phyloP scores from a whole-genome alignment of 1,140 invertebrate genomes.

The Musca vetustissima region DNA sequence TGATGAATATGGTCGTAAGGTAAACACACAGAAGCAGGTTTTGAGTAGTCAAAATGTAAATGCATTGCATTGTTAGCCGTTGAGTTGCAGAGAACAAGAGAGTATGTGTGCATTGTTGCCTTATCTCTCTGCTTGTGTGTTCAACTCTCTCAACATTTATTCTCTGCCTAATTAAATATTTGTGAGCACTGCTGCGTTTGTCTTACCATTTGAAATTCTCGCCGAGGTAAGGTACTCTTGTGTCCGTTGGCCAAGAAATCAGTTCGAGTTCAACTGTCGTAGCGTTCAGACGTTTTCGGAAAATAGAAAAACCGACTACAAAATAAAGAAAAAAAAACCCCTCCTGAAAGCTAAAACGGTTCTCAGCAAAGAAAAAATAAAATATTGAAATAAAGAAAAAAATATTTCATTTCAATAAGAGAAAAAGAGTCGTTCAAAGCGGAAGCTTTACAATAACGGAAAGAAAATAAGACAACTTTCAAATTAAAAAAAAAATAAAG shows the following conservation, averaged over 20 bases:
- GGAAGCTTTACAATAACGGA: not conserved
- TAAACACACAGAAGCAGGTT: too few relatives aligned
- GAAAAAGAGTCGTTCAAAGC: conserved; percentile 17
- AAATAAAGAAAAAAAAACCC: not conserved
- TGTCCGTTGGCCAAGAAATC: conserved; percentile 32
- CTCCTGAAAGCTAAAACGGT: conserved; percentile 4
- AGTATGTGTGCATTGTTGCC: too few relatives aligned
- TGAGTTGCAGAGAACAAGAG: too few relatives aligned
- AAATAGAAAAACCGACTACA: conserved; percentile 31
- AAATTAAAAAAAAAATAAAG: conserved; percentile 1
- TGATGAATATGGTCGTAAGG: too few relatives aligned
- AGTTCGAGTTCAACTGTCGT: conserved; percentile 54
- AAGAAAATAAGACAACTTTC: conserved; percentile 13
- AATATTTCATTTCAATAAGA: conserved; percentile 17
- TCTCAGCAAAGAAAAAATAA: conserved; percentile 11
- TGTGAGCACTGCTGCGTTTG: conserved; percentile 2
- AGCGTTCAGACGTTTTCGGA: conserved; percentile 53
- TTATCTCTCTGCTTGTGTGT: too few relatives aligned
- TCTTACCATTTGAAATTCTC: conserved; percentile 32
- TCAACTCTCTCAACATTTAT: too few relatives aligned
- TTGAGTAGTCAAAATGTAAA: too few relatives aligned
- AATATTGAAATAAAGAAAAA: conserved; percentile 19
- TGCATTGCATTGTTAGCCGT: too few relatives aligned
- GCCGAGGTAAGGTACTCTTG: conserved; percentile 33
- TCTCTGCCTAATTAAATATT: not conserved